Conservation (phyloP, 2,113 vertebrate genomes). For the Campylomormyrus numenius region DNA sequence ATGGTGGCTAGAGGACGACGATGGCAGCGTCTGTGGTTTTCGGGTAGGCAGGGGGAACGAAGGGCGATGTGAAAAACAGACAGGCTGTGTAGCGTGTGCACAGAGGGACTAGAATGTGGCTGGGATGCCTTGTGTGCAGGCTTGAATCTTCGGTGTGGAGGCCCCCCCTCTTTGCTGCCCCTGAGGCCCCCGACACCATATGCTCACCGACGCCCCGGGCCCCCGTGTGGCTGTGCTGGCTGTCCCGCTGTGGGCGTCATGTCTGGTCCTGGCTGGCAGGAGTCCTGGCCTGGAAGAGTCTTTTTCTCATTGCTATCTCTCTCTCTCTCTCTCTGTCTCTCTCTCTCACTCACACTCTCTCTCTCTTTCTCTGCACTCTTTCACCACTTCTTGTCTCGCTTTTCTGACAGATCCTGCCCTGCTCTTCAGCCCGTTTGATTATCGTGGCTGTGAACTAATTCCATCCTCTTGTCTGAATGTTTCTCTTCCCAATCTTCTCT, state of each 20-base stretch:
- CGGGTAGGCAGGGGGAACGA: not conserved
- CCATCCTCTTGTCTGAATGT: not conserved
- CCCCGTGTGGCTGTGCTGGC: conserved; percentile 55
- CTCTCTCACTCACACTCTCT: not conserved
- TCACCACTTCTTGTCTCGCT: not conserved
- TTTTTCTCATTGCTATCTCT: conserved; percentile 63
- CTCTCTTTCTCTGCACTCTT: not conserved
- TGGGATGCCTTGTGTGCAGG: not conserved
- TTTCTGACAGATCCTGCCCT: not conserved
- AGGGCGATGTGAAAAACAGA: not conserved
- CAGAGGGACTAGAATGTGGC: not conserved
- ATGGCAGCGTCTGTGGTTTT: not conserved
- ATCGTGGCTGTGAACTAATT: not conserved
- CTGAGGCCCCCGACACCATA: conserved; percentile 2
- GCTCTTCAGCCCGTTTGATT: conserved; percentile 13
- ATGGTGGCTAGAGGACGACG: not conserved
- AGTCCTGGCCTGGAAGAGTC: conserved; percentile 75
- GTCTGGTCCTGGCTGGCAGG: conserved; percentile 89
- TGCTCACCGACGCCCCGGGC: conserved; percentile 20
- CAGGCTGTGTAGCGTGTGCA: not conserved
- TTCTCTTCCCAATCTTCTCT: not conserved
- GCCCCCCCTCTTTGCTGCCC: conserved; percentile 28
- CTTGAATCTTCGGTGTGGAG: conserved; percentile 30
- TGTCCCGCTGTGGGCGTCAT: conserved; percentile 85
- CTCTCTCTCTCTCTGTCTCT: conserved; percentile 35